A percentile compares a stretch with the other conserved stretches of the same genome.
Conservation (phyloP, 92 coral and sea anemone species). For the Zoanthus sociatus region DNA sequence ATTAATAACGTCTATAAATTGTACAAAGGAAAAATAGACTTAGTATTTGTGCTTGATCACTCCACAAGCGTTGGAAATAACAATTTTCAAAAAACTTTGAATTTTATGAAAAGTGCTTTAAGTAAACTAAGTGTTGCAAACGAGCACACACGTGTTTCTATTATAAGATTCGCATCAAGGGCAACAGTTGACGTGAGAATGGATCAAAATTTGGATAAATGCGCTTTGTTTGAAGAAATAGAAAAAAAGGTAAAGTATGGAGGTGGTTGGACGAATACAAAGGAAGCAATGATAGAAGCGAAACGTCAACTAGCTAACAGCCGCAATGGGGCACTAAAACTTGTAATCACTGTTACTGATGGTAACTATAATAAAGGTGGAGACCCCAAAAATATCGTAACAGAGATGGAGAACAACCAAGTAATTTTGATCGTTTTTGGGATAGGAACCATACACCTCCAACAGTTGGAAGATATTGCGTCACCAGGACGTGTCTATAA, state of each 20-base stretch:
- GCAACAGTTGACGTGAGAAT: background rate
- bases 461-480: background rate
- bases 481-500: background rate
- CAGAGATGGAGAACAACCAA: background rate
- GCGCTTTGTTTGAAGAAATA: background rate
- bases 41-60: slow-evolving; percentile 21
- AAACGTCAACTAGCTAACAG: background rate
- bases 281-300: background rate
- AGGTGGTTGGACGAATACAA: background rate
- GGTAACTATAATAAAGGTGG: background rate
- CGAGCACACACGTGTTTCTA: slow-evolving; percentile 11
- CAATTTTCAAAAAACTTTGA: background rate
- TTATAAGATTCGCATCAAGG: background rate
- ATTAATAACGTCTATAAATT: background rate
- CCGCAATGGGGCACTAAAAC: background rate
- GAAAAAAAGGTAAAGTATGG: background rate
- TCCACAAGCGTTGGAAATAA: background rate
- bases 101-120: background rate
- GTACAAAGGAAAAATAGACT: background rate
- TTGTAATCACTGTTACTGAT: slow-evolving; percentile 15
- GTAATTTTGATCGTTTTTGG: background rate
- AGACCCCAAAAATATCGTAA: background rate
- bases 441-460: background rate
- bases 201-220: slow-evolving; percentile 8
- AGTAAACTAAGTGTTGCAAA: background rate